Evolutionary conservation across 2,888 invertebrate genomes (phyloP).

Genomic region (Fabriciana adippe): DNA sequence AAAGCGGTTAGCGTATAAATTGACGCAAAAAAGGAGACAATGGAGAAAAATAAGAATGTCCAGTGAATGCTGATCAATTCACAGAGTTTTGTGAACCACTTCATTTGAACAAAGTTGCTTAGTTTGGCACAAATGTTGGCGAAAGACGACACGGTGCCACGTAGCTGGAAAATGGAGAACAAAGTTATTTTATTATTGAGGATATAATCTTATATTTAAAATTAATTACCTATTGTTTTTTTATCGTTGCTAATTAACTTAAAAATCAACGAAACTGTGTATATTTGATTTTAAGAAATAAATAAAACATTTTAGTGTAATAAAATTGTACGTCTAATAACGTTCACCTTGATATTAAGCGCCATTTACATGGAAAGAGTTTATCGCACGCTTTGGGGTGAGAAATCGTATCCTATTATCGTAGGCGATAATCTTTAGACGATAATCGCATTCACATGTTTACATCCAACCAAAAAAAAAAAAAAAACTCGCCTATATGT

Average conservation of each 20-base stretch:
- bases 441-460: too few relatives aligned
- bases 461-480: too few relatives aligned
- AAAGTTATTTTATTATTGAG: neutral
- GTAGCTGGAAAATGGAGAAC: constrained; percentile 54
- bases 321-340: too few relatives aligned
- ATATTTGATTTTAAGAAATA: too few relatives aligned
- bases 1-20: constrained; percentile 64
- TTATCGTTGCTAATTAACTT: neutral
- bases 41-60: constrained; percentile 69
- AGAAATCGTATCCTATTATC: too few relatives aligned
- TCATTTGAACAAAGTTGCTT: constrained; percentile 74
- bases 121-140: constrained; percentile 73
- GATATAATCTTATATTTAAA: neutral
- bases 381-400: too few relatives aligned
- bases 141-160: constrained; percentile 72
- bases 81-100: constrained; percentile 70
- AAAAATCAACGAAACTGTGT: neutral
- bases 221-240: neutral
- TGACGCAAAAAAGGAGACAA: constrained; percentile 63
- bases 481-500: too few relatives aligned
- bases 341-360: too few relatives aligned
- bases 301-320: too few relatives aligned
- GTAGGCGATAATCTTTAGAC: too few relatives aligned
- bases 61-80: constrained; percentile 70
- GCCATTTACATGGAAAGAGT: too few relatives aligned